A percentile compares a stretch with the other conserved stretches of the same genome.
phyloP scores from a whole-genome alignment of 2,113 vertebrate species.

The Sceloporus tristichus region DNA sequence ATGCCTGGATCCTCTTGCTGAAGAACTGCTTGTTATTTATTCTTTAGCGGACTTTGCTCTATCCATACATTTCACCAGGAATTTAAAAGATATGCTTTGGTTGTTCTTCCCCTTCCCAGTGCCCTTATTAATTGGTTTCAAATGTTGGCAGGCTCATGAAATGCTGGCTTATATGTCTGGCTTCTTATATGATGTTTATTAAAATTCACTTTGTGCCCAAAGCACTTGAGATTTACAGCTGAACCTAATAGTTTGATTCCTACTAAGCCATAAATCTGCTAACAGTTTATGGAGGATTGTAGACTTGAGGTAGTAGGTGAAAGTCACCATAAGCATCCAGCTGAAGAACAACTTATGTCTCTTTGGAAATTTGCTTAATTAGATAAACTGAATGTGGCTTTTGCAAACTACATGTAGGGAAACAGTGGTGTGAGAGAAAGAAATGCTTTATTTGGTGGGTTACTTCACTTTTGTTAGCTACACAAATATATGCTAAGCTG shows the following conservation, averaged over 20 bases:
- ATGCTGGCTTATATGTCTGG: conserved; percentile 74
- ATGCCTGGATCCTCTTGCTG: not conserved
- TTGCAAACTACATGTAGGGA: conserved; percentile 59
- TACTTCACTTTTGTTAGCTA: conserved; percentile 10
- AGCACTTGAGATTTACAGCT: conserved; percentile 78
- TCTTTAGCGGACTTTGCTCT: conserved; percentile 74
- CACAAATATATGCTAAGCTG: not conserved
- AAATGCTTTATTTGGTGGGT: conserved; percentile 30
- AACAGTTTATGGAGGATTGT: conserved; percentile 73
- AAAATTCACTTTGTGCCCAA: conserved; percentile 81
- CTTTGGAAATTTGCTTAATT: conserved; percentile 69
- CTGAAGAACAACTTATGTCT: conserved; percentile 65
- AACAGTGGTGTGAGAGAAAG: conserved; percentile 26
- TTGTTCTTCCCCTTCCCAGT: conserved; percentile 64
- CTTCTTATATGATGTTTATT: conserved; percentile 82
- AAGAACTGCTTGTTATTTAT: conserved; percentile 47
- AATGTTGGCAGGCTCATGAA: conserved; percentile 81
- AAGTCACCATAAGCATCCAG: conserved; percentile 72
- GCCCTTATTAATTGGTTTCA: conserved; percentile 79
- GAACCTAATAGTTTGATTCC: conserved; percentile 82
- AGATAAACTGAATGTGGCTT: conserved; percentile 58
- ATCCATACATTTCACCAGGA: conserved; percentile 73
- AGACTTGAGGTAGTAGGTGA: conserved; percentile 75
- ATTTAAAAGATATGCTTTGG: conserved; percentile 62
- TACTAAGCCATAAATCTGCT: conserved; percentile 80